Conservation (phyloP, 2,113 vertebrate species). For the Lampris megalopsis region DNA sequence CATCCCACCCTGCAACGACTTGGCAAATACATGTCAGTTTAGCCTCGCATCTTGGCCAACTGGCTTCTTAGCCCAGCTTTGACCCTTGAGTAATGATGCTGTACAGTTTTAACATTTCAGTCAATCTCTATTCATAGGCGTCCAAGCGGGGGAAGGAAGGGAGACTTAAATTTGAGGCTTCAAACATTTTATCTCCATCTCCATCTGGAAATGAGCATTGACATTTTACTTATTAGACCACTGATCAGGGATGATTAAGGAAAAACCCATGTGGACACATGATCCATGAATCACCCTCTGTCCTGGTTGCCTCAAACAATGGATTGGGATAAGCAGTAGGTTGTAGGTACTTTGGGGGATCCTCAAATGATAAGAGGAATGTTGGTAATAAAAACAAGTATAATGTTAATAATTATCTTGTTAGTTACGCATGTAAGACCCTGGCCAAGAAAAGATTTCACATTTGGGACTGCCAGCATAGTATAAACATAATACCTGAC, state of each 20-base stretch:
- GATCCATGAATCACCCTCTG: constrained; percentile 26
- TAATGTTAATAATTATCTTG: constrained; percentile 20
- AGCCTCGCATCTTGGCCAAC: constrained; percentile 68
- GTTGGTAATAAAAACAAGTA: background rate
- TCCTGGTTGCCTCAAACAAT: background rate
- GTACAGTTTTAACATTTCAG: constrained; percentile 70
- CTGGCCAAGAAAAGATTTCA: constrained; percentile 19
- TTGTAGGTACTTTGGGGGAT: constrained; percentile 6
- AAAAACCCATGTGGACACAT: constrained; percentile 17
- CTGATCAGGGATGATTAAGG: constrained; percentile 40
- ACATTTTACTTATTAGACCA: constrained; percentile 42
- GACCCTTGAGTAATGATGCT: constrained; percentile 74
- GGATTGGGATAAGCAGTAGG: background rate
- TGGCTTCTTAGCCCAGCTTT: constrained; percentile 70
- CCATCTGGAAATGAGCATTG: constrained; percentile 61
- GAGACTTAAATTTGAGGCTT: constrained; percentile 32
- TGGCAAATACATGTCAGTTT: constrained; percentile 77
- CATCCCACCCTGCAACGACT: constrained; percentile 67
- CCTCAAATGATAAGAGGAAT: background rate
- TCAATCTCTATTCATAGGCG: constrained; percentile 58
- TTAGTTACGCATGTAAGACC: background rate
- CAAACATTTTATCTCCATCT: constrained; percentile 59
- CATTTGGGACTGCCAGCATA: constrained; percentile 7
- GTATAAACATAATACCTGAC: constrained; percentile 32
- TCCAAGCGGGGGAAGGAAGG: constrained; percentile 30